These are phyloP conservation scores for Semaprochilodus insignis DNA, from an alignment of 2,797 vertebrate genomes.

Conservation along the genomic window DNA sequence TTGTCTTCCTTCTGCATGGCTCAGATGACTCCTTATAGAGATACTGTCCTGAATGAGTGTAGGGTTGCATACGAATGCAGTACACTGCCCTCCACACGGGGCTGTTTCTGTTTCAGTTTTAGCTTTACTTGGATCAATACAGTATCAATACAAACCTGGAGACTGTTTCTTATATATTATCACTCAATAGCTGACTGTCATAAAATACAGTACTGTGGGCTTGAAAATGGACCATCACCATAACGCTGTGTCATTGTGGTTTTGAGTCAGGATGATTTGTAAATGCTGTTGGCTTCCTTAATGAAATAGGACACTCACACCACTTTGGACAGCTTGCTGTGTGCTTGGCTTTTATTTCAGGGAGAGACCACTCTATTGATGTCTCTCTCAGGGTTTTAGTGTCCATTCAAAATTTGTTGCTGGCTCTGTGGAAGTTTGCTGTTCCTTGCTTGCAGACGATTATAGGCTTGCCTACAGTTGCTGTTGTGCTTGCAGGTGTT, in stretches of 20 bases:
- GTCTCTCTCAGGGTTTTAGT: neutral
- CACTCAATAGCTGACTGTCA: neutral
- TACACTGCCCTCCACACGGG: neutral
- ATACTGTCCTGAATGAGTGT: neutral
- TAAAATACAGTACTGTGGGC: neutral
- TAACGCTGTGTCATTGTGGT: constrained; percentile 39
- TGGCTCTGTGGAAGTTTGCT: neutral
- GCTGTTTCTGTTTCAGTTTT: neutral
- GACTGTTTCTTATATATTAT: neutral
- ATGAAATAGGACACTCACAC: constrained; percentile 69
- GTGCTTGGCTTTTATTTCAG: neutral
- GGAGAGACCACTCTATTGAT: constrained; percentile 35
- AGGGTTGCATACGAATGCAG: neutral
- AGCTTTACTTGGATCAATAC: neutral
- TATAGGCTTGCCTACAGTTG: constrained; percentile 50
- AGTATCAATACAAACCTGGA: neutral
- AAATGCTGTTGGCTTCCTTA: constrained; percentile 50
- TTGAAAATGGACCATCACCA: constrained; percentile 8
- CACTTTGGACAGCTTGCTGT: constrained; percentile 18
- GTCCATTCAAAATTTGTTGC: neutral
- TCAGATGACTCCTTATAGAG: neutral
- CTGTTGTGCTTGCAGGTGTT: constrained; percentile 61
- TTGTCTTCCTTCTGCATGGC: neutral
- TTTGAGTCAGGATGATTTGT: constrained; percentile 24
- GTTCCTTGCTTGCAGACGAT: constrained; percentile 7